Evolutionary conservation across 2,113 vertebrate genomes (phyloP).

Genomic region (Sander lucioperca): DNA sequence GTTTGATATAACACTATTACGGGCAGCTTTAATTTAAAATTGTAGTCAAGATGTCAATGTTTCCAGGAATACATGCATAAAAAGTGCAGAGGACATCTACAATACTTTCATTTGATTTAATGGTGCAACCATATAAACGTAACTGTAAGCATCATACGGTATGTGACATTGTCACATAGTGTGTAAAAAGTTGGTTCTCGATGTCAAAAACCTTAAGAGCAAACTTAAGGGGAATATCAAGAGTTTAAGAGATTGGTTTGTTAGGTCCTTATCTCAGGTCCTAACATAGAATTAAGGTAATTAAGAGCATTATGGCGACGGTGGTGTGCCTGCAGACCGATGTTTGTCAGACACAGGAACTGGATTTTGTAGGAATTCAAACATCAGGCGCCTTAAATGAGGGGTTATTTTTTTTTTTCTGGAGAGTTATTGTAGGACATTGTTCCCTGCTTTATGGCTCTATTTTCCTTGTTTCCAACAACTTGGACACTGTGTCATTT

Average conservation of each 20-base stretch:
- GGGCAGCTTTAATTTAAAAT: background rate
- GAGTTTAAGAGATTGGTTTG: conserved; percentile 42
- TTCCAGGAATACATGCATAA: background rate
- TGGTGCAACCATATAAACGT: background rate
- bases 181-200: background rate
- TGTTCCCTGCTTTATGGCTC: conserved; percentile 63
- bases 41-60: background rate
- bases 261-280: conserved; percentile 57
- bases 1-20: background rate
- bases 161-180: background rate
- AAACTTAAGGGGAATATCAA: conserved; percentile 32
- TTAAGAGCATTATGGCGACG: conserved; percentile 71
- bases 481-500: conserved; percentile 69
- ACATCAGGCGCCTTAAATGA: conserved; percentile 75
- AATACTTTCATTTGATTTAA: background rate
- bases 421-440: conserved; percentile 62
- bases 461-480: conserved; percentile 60
- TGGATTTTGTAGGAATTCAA: conserved; percentile 61
- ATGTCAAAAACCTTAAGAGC: conserved; percentile 9
- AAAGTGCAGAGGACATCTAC: background rate
- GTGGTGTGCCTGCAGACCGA: conserved; percentile 68
- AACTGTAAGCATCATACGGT: background rate
- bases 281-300: conserved; percentile 78
- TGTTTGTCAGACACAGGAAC: conserved; percentile 76
- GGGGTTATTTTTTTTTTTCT: conserved; percentile 60